Evolutionary conservation across 2,797 vertebrate genomes (phyloP), one percentile per base, ranked within the genome.

Genomic region (Falco naumanni): DNA sequence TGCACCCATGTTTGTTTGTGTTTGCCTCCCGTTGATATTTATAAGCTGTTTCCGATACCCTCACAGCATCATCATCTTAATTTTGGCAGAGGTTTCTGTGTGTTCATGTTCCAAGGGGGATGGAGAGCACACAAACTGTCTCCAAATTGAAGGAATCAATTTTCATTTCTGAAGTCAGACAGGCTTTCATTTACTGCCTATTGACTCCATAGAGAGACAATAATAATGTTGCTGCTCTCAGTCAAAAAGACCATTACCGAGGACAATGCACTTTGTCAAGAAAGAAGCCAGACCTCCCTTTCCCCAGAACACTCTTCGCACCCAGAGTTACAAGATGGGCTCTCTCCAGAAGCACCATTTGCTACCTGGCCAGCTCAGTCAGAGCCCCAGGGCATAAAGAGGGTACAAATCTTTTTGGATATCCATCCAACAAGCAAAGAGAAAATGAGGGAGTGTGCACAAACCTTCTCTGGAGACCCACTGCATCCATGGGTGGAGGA

Each of bases 111-210:
- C 93, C 94, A 94, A 90, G 59, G 34, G 81, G 31, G 51, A 84
- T 61, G 61, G 34, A 90, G 59, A 91, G 41, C 96, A 71, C 61
- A 54, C 65, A 86, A 81, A 66, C 84, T 84, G 77, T 48, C 90
- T 94, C 89, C 82, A 95, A 94, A 96, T 3, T 78, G 89, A 95
- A 92, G 77, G 86, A 93, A 96, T 91, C 84, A 75, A 45, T 96
- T 97, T 95, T 94, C 47, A 83, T 95, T 96, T 79, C 81, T 91
- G 41, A 95, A 95, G 72, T 87, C 66, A 89, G 76, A 48, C 41
- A 90, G 84, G 60, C 53, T 93, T 95, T 93, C 81, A 86, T 82
- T 95, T 93, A 87, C 71, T 90, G 85, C 84, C 48, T 87, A 76
- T 79, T 87, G 83, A 90, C 84, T 95, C 85, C 81, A 21, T 28